These are phyloP conservation scores for Drymodes brunneopygia DNA, from an alignment of 2,113 vertebrate genomes.

Conservation along the genomic window DNA sequence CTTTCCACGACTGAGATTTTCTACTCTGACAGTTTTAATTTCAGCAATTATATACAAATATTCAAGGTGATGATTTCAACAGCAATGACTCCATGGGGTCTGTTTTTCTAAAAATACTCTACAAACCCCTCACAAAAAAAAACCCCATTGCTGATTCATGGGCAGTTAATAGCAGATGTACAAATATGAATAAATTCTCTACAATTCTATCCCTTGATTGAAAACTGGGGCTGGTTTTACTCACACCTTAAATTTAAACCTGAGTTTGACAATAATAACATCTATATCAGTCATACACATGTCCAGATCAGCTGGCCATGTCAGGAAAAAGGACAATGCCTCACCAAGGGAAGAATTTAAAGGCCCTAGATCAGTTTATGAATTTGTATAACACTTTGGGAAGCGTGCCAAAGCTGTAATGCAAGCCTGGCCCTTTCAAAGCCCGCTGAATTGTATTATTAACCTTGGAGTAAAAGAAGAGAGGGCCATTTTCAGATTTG, in stretches of 20 bases:
- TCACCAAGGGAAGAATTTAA: background rate
- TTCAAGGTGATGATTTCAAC: background rate
- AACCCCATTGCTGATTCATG: background rate
- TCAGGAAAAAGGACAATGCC: background rate
- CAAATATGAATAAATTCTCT: background rate
- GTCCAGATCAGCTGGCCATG: background rate
- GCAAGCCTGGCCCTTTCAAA: slow-evolving; percentile 28
- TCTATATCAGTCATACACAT: background rate
- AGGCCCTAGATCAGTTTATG: background rate
- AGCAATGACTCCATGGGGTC: background rate
- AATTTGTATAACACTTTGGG: background rate
- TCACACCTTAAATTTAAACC: background rate
- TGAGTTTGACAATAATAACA: background rate
- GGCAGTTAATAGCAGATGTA: background rate
- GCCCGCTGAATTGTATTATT: slow-evolving; percentile 33
- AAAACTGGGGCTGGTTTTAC: background rate
- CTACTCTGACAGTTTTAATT: background rate
- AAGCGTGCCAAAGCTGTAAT: background rate
- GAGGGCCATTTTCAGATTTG: slow-evolving; percentile 31
- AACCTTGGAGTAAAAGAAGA: slow-evolving; percentile 40
- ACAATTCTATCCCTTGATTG: background rate
- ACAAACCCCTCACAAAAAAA: background rate
- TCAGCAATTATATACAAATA: background rate
- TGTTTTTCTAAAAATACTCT: background rate
- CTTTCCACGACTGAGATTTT: background rate